These are phyloP conservation scores for Rhamnusium bicolor DNA, from an alignment of 2,888 invertebrate genomes.

Conservation along the genomic window DNA sequence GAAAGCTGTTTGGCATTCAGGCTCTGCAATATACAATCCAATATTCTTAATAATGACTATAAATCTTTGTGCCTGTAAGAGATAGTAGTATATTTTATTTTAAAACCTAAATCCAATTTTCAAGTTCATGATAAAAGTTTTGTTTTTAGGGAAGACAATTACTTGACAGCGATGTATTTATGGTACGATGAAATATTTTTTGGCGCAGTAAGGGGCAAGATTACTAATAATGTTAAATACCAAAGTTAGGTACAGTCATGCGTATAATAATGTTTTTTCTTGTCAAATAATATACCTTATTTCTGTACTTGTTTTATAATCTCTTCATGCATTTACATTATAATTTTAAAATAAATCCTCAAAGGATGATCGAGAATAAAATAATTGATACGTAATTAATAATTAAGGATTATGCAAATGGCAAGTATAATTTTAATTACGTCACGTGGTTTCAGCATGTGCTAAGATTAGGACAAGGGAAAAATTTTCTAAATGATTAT, in stretches of 20 bases:
- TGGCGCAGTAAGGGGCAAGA: background rate
- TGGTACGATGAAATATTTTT: background rate
- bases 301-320: too few relatives aligned
- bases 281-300: too few relatives aligned
- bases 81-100: slow-evolving; percentile 39
- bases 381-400: too few relatives aligned
- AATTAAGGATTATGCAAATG: too few relatives aligned
- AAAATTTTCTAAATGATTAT: too few relatives aligned
- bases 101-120: slow-evolving; percentile 43
- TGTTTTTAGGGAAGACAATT: slow-evolving; percentile 4
- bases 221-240: background rate
- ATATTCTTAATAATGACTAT: slow-evolving; percentile 62
- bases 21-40: slow-evolving; percentile 53
- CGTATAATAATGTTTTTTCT: background rate
- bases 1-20: slow-evolving; percentile 58
- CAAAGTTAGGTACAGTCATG: background rate
- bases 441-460: too few relatives aligned
- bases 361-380: too few relatives aligned
- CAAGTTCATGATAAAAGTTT: slow-evolving; percentile 15
- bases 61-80: slow-evolving; percentile 54
- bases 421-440: too few relatives aligned
- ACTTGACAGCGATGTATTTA: background rate
- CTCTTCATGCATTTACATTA: too few relatives aligned
- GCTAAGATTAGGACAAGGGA: too few relatives aligned
- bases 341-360: too few relatives aligned